These are phyloP conservation scores for Pediacus dermestoides DNA, from an alignment of 2,888 invertebrate species.

Conservation along the genomic window DNA sequence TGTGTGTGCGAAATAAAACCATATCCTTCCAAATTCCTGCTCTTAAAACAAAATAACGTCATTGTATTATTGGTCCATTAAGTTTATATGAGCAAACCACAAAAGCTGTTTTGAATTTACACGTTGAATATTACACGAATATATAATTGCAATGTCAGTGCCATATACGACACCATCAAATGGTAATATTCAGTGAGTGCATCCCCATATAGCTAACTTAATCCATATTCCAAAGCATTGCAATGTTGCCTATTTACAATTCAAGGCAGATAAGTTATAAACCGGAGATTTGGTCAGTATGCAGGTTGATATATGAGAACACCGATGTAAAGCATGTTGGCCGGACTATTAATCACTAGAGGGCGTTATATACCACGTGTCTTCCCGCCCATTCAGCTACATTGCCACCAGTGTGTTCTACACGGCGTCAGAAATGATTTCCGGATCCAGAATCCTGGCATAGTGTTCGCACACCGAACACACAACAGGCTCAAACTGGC, in stretches of 20 bases:
- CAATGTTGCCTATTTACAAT: conserved; percentile 24
- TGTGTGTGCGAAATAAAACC: too few species aligned
- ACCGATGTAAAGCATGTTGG: conserved; percentile 41
- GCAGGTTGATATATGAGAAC: conserved; percentile 30
- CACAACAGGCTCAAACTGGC: too few species aligned
- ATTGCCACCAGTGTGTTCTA: not conserved
- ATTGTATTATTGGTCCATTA: too few species aligned
- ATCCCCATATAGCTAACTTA: not conserved
- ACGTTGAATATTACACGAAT: conserved; percentile 7
- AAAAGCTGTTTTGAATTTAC: conserved; percentile 4
- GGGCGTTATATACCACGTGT: conserved; percentile 38
- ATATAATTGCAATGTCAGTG: conserved; percentile 4
- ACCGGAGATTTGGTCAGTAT: conserved; percentile 37
- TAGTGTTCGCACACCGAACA: too few species aligned
- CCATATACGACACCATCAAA: conserved; percentile 4
- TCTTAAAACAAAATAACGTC: too few species aligned
- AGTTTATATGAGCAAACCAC: conserved; percentile 2
- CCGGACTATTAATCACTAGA: conserved; percentile 40
- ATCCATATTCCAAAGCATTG: conserved; percentile 6
- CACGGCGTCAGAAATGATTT: not conserved
- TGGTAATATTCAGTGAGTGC: conserved; percentile 6
- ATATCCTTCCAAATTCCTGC: too few species aligned
- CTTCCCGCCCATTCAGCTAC: conserved; percentile 27
- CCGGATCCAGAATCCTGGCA: too few species aligned
- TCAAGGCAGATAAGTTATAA: conserved; percentile 34